Percentiles rank a stretch among this genome's conserved stretches.
phyloP scores from a whole-genome alignment of 2,888 invertebrate species.

The Drosophila recens region DNA sequence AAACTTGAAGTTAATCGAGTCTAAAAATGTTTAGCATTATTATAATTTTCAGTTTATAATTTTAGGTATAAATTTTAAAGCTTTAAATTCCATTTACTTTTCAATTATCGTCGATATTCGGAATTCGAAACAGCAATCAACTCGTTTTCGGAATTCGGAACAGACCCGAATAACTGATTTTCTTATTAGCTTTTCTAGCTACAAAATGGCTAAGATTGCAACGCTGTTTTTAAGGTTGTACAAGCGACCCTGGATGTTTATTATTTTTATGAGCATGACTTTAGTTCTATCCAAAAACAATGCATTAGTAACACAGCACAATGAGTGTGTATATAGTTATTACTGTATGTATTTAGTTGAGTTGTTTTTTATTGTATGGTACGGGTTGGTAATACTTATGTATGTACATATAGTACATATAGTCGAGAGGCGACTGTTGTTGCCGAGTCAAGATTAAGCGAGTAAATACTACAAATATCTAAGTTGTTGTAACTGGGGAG shows the following conservation, averaged over 20 bases:
- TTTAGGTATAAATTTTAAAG: too few relatives aligned
- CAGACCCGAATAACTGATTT: too few relatives aligned
- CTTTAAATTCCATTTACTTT: too few relatives aligned
- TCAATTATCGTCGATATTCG: too few relatives aligned
- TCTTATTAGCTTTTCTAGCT: too few relatives aligned
- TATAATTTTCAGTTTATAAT: too few relatives aligned
- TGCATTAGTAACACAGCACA: constrained; percentile 16
- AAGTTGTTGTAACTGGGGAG: constrained; percentile 15
- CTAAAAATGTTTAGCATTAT: too few relatives aligned
- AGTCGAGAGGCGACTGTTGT: constrained; percentile 8
- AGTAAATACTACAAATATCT: constrained; percentile 5
- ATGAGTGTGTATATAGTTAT: constrained; percentile 3
- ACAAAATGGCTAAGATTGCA: not conserved
- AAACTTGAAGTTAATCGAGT: too few relatives aligned
- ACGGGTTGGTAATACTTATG: not conserved
- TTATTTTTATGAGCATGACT: constrained; percentile 16
- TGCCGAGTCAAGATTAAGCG: constrained; percentile 32
- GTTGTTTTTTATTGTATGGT: not conserved
- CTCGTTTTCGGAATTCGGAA: too few relatives aligned
- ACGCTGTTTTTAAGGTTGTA: not conserved
- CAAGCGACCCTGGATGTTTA: constrained; percentile 6
- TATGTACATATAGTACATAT: not conserved
- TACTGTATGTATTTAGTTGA: not conserved
- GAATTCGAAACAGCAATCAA: too few relatives aligned
- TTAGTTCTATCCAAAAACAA: constrained; percentile 10